Evolutionary conservation across 92 coral and sea anemone genomes (phyloP), one percentile per base, ranked within the genome.

Genomic region (Zoanthus gigantus): DNA sequence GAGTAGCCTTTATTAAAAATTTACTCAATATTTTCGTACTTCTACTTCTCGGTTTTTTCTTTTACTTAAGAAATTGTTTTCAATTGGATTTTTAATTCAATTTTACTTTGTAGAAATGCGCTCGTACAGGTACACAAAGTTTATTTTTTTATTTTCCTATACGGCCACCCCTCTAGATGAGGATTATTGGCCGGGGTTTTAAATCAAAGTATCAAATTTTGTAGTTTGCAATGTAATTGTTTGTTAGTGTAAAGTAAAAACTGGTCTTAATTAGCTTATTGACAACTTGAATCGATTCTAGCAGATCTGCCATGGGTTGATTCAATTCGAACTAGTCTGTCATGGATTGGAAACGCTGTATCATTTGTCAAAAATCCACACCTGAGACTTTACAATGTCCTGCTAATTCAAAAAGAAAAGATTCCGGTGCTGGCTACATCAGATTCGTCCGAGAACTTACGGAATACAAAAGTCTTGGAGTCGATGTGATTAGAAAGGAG

Each of bases 271-370:
- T 67, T 67, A 67, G 72, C 72, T 28, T 28, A 67, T 67, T 23
- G 72, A 67, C 72, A 23, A 67, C 72, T 67, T 67, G 72, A 67
- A 37, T 67, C 72, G 72, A 67, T 67, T 67, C 72, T 67, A 67
- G 72, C 72, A 67, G 72, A 67, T 67, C 72, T 67, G 42, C 72
- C 72, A 67, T 67, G 72, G 72, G 72, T 67, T 67, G 72, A 67
- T 67, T 67, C 72, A 23, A 23, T 23, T 23, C 23, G 72, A 67
- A 67, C 72, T 28, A 67, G 37, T 67, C 42, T 75, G 80, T 75
- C 63, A 75, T 54, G 72, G 82, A 84, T 71, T 84, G 88, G 88
- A 58, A 84, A 65, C 88, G 74, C 34, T 84, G 88, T 73, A 72
- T 84, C n/a, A 84, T 84, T 84, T 84, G 88, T 78, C 81, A 84